Evolutionary conservation across 2,113 vertebrate species (phyloP).

Genomic region (Petaurus breviceps): DNA sequence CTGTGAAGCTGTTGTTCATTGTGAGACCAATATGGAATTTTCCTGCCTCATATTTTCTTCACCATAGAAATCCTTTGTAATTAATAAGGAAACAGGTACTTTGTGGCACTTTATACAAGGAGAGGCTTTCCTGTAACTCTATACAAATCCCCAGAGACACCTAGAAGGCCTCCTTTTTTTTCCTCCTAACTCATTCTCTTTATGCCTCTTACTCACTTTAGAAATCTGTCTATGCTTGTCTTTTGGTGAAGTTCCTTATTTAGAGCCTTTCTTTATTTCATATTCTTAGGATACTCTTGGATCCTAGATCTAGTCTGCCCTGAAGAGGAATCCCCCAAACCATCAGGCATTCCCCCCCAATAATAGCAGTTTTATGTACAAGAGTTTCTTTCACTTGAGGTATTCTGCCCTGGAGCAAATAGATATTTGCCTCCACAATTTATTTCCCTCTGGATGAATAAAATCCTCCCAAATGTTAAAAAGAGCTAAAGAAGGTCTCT

Average conservation of each 20-base stretch:
- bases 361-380: conserved; percentile 55
- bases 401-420: conserved; percentile 61
- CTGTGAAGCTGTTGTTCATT: not conserved
- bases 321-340: not conserved
- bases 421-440: conserved; percentile 57
- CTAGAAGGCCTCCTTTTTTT: not conserved
- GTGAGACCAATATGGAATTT: not conserved
- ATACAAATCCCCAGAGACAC: not conserved
- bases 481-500: conserved; percentile 44
- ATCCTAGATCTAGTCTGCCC: not conserved
- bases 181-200: not conserved
- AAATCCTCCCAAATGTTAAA: conserved; percentile 64
- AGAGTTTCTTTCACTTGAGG: conserved; percentile 28
- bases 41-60: accelerated
- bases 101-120: not conserved
- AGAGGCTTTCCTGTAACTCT: not conserved
- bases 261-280: conserved; percentile 19
- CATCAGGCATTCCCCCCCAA: not conserved
- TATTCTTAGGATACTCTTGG: not conserved
- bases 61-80: not conserved
- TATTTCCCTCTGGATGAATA: conserved; percentile 59
- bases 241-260: not conserved
- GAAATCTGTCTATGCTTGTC: not conserved
- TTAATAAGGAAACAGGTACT: not conserved
- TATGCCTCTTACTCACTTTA: not conserved